A percentile compares a stretch with the other conserved stretches of the same genome.
phyloP scores from a whole-genome alignment of 2,797 vertebrate species.

The Falco berigora region DNA sequence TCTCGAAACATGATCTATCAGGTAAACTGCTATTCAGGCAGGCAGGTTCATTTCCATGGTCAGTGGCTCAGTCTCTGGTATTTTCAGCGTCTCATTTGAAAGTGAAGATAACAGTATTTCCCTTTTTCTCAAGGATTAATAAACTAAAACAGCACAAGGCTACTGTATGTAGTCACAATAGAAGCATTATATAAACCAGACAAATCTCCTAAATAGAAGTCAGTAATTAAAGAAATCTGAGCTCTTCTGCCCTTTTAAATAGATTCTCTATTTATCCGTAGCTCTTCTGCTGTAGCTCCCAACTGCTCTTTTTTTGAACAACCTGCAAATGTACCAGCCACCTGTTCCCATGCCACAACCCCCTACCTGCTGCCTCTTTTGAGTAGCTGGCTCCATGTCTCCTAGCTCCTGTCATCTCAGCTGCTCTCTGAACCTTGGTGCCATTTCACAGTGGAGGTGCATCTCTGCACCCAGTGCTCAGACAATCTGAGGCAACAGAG shows the following conservation, averaged over 20 bases:
- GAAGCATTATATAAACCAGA: not conserved
- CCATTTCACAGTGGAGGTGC: not conserved
- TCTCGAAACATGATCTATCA: not conserved
- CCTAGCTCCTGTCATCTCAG: not conserved
- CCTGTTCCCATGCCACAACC: not conserved
- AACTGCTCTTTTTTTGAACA: not conserved
- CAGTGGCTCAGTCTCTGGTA: not conserved
- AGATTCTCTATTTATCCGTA: not conserved
- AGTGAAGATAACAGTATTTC: not conserved
- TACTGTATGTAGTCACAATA: not conserved
- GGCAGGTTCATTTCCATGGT: not conserved
- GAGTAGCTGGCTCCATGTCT: not conserved
- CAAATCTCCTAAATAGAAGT: not conserved
- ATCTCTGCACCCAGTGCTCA: not conserved
- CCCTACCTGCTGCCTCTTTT: conserved; percentile 7
- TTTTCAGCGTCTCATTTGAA: not conserved
- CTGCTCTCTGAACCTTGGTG: not conserved
- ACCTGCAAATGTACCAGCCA: not conserved
- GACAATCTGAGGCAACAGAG: not conserved
- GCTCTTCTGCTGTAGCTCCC: not conserved
- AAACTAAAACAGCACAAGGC: not conserved
- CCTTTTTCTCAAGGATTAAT: not conserved
- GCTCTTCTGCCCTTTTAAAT: not conserved
- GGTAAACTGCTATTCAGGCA: not conserved
- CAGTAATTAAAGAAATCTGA: not conserved